Percentiles rank a stretch among this genome's conserved stretches.
These are phyloP conservation scores for Scomber scombrus DNA, from an alignment of 2,113 vertebrate genomes.

Conservation along the genomic window DNA sequence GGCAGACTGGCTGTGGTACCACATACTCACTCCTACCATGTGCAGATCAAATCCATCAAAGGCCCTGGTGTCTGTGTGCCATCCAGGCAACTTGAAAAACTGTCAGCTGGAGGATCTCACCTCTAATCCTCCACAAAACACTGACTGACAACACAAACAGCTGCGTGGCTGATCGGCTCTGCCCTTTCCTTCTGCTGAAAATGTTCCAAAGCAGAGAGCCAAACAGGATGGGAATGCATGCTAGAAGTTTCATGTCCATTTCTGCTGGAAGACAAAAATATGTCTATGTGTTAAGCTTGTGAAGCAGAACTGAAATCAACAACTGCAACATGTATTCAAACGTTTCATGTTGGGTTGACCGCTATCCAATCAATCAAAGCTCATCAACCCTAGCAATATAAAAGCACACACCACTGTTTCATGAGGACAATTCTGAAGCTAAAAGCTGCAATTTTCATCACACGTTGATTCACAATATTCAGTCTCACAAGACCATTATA, in stretches of 20 bases:
- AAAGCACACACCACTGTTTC: too few species aligned
- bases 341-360: too few species aligned
- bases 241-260: background rate
- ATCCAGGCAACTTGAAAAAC: slow-evolving; percentile 19
- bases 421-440: too few species aligned
- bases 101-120: slow-evolving; percentile 59
- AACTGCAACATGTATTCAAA: too few species aligned
- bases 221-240: slow-evolving; percentile 20
- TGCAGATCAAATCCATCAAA: slow-evolving; percentile 19
- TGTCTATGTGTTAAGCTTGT: background rate
- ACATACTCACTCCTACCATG: background rate
- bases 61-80: slow-evolving; percentile 32
- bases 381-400: too few species aligned
- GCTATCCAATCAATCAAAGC: too few species aligned
- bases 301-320: background rate
- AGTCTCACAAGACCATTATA: background rate
- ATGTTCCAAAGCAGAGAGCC: slow-evolving; percentile 46
- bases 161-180: slow-evolving; percentile 54
- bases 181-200: slow-evolving; percentile 40
- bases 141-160: slow-evolving; percentile 72
- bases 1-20: too few species aligned
- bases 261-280: slow-evolving; percentile 6
- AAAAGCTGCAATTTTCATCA: too few species aligned
- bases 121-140: slow-evolving; percentile 70
- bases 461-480: too few species aligned